Base-by-base conservation (phyloP, 2,113 vertebrate species). In the Plotosus lineatus region DNA sequence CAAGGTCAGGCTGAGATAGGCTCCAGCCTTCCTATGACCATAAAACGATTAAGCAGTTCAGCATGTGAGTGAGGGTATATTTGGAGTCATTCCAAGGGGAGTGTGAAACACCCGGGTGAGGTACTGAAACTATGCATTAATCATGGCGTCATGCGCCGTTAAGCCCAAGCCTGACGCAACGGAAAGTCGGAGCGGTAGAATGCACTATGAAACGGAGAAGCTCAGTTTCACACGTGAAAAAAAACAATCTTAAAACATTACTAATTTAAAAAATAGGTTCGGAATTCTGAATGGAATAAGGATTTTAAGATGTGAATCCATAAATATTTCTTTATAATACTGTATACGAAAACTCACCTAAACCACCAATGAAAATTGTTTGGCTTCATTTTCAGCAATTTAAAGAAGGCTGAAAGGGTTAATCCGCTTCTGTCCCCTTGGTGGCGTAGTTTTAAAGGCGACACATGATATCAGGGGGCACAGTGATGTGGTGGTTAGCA, bases 121-220 rank as follows among this genome's bases (percentile, higher is more conserved):
- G 28, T 31, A 12, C 12, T 38, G 40, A 60, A 50, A 48, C 78
- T 73, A 80, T 80, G 55, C 68, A 80, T 73, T 40, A 80, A 38
- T 73, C 55, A 80, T 69, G 68, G 31, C 23, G 53, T 73, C 68
- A 31, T 38, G 68, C 68, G 23, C 77, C 65, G 31, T 69, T 69
- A 73, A 58, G 8, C 66, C 38, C 15, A 44, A 42, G 48, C 46
- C 33, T 60, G 78, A 61, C 50, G 53, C 19, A 58, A 73, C n/a
- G 66, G 33, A 72, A 60, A 78, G 7, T 71, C 48, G 7, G 8
- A 1, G 4, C 38, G 19, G 9, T 36, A n/a, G 7, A 46, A 8
- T 28, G n/a, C n/a, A 48, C 3, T 28, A 15, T 23, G 23, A n/a
- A 19, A n/a, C 65, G 14, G 0, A 42, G 0, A 7, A 28, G 6